Evolutionary conservation across 2,888 invertebrate genomes (phyloP), one percentile per base, ranked within the genome.

Genomic region (Piscicola geometra): DNA sequence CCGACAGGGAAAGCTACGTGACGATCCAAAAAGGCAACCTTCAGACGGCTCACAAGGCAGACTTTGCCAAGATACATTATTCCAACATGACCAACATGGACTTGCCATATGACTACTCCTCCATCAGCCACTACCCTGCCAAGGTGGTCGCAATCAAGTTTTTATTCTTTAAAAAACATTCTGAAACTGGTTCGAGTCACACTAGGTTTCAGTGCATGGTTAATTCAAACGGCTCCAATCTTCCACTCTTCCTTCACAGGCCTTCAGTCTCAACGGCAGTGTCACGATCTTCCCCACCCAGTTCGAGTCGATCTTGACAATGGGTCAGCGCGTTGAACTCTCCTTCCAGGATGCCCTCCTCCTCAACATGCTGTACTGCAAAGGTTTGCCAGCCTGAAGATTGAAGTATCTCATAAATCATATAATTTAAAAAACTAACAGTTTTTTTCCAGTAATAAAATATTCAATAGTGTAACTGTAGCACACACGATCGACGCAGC

Each of bases 261-360:
- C n/a, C n/a, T n/a, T n/a, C n/a, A n/a, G n/a, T n/a, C n/a, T n/a
- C n/a, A n/a, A n/a, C n/a, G n/a, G n/a, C n/a, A n/a, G n/a, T n/a
- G 50, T 47, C 21, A 21, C 21, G 9, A 21, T 21, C 21, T 47
- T 47, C 50, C 9, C 12, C 21, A 47, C 9, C 50, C 12, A 47
- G 12, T 47, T 47, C 50, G 12, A 15, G 9, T 47, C 50, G 25
- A n/a, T n/a, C n/a, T n/a, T n/a, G n/a, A 78, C 79, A 52, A 79
- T 79, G 32, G 79, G 79, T 21, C 79, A 79, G 75, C 50, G 76
- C 30, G 76, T 76, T 18, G 76, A 77, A n/a, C 72, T 79, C 18
- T 79, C 79, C 1, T 79, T 78, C 68, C 74, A 75, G 1, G 79
- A 79, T 50, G 78, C 77, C 9, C 75, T 77, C 36, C 64, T 78